A percentile compares a stretch with the other conserved stretches of the same genome.
phyloP scores from a whole-genome alignment of 2,888 invertebrate species.

The Baccha elongata region DNA sequence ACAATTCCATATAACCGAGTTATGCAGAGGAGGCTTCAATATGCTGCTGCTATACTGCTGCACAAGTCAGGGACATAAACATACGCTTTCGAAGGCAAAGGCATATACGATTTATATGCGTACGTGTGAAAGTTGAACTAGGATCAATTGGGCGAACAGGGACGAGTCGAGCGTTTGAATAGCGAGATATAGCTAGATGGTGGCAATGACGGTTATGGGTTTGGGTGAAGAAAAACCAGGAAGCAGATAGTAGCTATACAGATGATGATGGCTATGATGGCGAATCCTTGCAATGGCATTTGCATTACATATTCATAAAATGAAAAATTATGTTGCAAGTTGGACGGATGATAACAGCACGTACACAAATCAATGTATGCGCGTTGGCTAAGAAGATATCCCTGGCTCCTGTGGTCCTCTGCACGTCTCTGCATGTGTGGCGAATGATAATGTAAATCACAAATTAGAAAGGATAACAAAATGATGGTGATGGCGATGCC shows the following conservation, averaged over 20 bases:
- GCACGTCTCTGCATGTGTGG: conserved; percentile 59
- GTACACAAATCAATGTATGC: conserved; percentile 67
- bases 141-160: conserved; percentile 18
- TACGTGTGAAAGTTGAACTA: conserved; percentile 61
- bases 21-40: conserved; percentile 57
- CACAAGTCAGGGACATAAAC: conserved; percentile 62
- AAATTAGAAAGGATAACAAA: conserved; percentile 72
- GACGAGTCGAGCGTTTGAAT: not conserved
- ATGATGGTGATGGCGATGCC: conserved; percentile 37
- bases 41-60: conserved; percentile 19
- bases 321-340: conserved; percentile 72
- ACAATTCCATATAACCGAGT: conserved; percentile 26
- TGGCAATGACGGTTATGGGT: not conserved
- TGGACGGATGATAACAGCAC: conserved; percentile 70
- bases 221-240: not conserved
- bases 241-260: conserved; percentile 23
- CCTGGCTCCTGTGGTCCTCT: conserved; percentile 1
- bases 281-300: conserved; percentile 30
- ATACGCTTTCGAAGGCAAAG: conserved; percentile 58
- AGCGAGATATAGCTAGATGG: too few species aligned
- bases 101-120: conserved; percentile 65
- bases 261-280: conserved; percentile 34
- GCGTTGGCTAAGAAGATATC: conserved; percentile 47
- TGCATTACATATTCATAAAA: conserved; percentile 71
- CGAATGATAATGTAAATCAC: conserved; percentile 72